Evolutionary conservation across 2,888 invertebrate species (phyloP).

Genomic region (Glaucopsyche alexis): DNA sequence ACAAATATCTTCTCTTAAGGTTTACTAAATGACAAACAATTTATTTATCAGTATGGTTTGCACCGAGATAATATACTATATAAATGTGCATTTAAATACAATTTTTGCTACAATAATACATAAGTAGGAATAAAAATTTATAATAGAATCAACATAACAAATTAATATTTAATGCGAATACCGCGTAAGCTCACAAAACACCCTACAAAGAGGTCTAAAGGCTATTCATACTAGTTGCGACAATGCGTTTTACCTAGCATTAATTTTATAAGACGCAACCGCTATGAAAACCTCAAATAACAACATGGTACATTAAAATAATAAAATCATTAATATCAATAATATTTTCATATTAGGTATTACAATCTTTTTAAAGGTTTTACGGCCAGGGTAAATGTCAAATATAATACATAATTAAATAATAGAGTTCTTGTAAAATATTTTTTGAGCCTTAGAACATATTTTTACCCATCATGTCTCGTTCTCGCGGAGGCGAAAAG

Average conservation of each 20-base stretch:
- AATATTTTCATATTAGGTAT: neutral
- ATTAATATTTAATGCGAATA: conserved; percentile 20
- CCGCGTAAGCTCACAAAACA: conserved; percentile 22
- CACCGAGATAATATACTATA: neutral
- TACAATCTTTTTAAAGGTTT: neutral
- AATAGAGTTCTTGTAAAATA: neutral
- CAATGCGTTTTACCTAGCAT: neutral
- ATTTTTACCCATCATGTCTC: too few relatives aligned
- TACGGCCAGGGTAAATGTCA: neutral
- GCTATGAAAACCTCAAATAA: neutral
- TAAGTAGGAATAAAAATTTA: conserved; percentile 27
- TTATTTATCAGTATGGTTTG: neutral
- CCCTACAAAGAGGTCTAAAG: conserved; percentile 2
- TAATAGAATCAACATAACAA: conserved; percentile 17
- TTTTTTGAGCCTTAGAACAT: neutral
- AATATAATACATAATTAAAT: too few relatives aligned
- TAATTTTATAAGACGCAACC: neutral
- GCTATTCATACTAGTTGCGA: neutral
- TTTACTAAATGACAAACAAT: too few relatives aligned
- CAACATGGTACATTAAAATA: conserved; percentile 6
- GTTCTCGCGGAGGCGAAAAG: too few relatives aligned
- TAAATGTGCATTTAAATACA: conserved; percentile 30
- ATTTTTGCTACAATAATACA: conserved; percentile 22
- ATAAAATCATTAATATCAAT: conserved; percentile 10
- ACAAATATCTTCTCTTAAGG: too few relatives aligned